These are phyloP conservation scores for Microcebus jonahi DNA, from an alignment of 2,113 vertebrate species.

Conservation along the genomic window DNA sequence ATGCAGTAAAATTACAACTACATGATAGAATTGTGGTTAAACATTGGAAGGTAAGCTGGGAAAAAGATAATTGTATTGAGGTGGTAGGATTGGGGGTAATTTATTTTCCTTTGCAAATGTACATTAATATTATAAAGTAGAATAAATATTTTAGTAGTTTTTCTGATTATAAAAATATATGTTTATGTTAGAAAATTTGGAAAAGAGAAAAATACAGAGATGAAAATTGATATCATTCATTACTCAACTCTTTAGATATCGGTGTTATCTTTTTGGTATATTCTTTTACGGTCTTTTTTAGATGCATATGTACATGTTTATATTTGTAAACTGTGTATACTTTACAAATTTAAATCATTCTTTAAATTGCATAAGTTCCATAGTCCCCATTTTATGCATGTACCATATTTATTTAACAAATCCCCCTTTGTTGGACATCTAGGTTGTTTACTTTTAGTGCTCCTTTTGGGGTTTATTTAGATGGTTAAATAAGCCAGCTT, in stretches of 20 bases:
- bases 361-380: accelerated
- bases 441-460: not conserved
- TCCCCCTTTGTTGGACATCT: not conserved
- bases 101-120: slow-evolving; percentile 39
- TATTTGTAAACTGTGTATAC: not conserved
- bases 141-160: not conserved
- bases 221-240: not conserved
- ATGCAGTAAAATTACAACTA: not conserved
- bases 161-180: not conserved
- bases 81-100: not conserved
- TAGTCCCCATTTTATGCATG: accelerated
- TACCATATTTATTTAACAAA: not conserved
- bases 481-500: not conserved
- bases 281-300: not conserved
- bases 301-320: not conserved
- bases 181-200: not conserved
- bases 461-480: not conserved
- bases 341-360: not conserved
- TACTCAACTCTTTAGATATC: not conserved
- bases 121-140: not conserved
- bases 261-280: not conserved
- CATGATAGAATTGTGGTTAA: not conserved
- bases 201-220: not conserved
- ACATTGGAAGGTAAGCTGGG: not conserved
- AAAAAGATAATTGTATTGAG: not conserved